Evolutionary conservation across 2,888 invertebrate genomes (phyloP), one percentile per base, ranked within the genome.

Genomic region (Microplitis manilae): DNA sequence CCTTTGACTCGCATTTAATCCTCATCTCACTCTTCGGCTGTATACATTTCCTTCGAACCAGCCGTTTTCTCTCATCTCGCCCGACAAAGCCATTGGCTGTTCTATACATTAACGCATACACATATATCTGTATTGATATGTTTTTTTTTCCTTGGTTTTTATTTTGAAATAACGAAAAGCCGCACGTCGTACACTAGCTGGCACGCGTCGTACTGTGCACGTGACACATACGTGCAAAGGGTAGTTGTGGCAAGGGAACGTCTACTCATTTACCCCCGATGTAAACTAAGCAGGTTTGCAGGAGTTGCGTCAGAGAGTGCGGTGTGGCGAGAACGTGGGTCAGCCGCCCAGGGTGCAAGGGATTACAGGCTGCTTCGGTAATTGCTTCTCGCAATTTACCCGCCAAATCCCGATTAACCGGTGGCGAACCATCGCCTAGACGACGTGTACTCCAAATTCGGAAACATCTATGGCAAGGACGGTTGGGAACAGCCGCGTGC

Each of bases 301-400:
- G 60, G 13, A 59, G 71, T 72, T 72, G 71, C 68, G 69, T 68
- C 68, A 30, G 69, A 50, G 76, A 30, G 71, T 68, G 68, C 9
- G 15, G 65, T 68, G 68, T 60, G 68, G 69, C 40, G 20, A 70
- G 69, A 73, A 73, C 77, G 65, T 73, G 50, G 69, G 77, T 70
- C 70, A 65, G 70, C 59, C 60, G 77, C 76, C 73, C 79, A 70
- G 72, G 79, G 81, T 83, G 79, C 79, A 80, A 81, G 85, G 86
- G 87, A 87, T 87, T 87, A 87, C 85, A 85, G 82, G 81, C 81
- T 68, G 81, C 84, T 84, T 84, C 85, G 83, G 87, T 87, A 87
- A 87, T 87, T 87, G 86, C 86, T 84, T 84, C 83, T 83, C 82
- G 86, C 86, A 87, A 87, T 87, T 87, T 87, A 85, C 84, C 83